Evolutionary conservation across 2,113 vertebrate species (phyloP).

Genomic region (Tachysurus vachellii): DNA sequence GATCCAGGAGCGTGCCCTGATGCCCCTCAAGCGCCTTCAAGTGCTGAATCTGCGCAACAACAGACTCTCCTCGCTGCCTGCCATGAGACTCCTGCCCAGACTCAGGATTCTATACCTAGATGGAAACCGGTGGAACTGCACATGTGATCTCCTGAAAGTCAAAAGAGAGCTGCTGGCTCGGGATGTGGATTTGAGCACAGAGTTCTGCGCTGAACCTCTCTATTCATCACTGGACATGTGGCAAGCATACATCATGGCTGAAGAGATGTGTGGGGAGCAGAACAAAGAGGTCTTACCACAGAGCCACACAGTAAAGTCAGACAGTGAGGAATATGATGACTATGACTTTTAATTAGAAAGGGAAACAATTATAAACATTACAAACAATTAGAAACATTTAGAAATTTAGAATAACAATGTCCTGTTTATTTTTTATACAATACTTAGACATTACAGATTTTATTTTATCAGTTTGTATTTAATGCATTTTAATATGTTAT

Average conservation of each 20-base stretch:
- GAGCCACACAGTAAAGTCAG: constrained; percentile 32
- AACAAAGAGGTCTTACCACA: constrained; percentile 41
- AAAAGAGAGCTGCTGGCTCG: constrained; percentile 70
- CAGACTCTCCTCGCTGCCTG: constrained; percentile 70
- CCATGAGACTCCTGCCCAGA: constrained; percentile 71
- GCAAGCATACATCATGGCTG: constrained; percentile 76
- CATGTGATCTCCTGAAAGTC: constrained; percentile 73
- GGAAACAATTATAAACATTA: too few relatives aligned
- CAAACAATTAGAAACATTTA: too few relatives aligned
- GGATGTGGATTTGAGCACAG: constrained; percentile 74
- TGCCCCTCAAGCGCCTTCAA: constrained; percentile 77
- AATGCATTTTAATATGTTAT: background rate
- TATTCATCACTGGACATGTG: constrained; percentile 73
- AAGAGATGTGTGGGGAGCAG: constrained; percentile 70
- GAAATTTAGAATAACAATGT: background rate
- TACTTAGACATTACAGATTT: too few relatives aligned
- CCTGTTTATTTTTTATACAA: background rate
- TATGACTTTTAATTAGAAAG: constrained; percentile 65
- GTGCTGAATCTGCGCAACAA: constrained; percentile 82
- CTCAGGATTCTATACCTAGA: constrained; percentile 77
- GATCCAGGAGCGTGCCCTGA: constrained; percentile 72
- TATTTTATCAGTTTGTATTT: background rate
- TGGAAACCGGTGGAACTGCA: constrained; percentile 83
- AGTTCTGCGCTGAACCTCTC: constrained; percentile 70
- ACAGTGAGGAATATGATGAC: constrained; percentile 76